Evolutionary conservation across 2,113 vertebrate genomes (phyloP).

Genomic region (Seriola aureovittata): DNA sequence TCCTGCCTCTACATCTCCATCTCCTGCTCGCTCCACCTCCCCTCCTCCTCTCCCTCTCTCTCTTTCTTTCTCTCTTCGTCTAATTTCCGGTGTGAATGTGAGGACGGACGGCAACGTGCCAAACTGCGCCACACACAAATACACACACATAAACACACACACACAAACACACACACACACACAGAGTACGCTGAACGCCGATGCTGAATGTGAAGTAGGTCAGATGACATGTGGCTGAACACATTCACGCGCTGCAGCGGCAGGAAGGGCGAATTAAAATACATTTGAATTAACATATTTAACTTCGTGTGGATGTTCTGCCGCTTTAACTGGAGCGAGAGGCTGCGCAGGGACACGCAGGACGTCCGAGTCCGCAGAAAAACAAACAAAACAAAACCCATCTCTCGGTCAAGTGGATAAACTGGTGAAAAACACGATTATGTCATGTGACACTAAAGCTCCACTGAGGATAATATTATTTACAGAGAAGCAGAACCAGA

Average conservation of each 20-base stretch:
- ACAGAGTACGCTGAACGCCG: background rate
- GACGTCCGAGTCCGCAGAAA: too few species aligned
- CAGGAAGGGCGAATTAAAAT: conserved; percentile 27
- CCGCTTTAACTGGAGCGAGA: conserved; percentile 12
- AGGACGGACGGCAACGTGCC: conserved; percentile 25
- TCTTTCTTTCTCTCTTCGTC: conserved; percentile 20
- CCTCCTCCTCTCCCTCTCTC: background rate
- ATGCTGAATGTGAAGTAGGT: conserved; percentile 63
- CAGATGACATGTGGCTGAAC: conserved; percentile 42
- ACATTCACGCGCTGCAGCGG: conserved; percentile 14
- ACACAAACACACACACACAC: conserved; percentile 8
- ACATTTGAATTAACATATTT: conserved; percentile 38
- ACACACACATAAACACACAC: background rate
- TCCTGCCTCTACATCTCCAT: background rate
- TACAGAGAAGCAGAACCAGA: conserved; percentile 19
- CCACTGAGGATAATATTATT: conserved; percentile 24
- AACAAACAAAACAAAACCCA: too few species aligned
- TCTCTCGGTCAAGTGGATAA: background rate
- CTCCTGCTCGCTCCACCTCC: background rate
- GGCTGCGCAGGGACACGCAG: background rate
- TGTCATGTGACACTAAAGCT: background rate
- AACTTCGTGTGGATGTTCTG: background rate
- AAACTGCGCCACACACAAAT: conserved; percentile 26
- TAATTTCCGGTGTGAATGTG: conserved; percentile 49
- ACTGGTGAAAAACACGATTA: conserved; percentile 24